phyloP scores from a whole-genome alignment of 2,888 invertebrate species.

The Tenthredo livida region DNA sequence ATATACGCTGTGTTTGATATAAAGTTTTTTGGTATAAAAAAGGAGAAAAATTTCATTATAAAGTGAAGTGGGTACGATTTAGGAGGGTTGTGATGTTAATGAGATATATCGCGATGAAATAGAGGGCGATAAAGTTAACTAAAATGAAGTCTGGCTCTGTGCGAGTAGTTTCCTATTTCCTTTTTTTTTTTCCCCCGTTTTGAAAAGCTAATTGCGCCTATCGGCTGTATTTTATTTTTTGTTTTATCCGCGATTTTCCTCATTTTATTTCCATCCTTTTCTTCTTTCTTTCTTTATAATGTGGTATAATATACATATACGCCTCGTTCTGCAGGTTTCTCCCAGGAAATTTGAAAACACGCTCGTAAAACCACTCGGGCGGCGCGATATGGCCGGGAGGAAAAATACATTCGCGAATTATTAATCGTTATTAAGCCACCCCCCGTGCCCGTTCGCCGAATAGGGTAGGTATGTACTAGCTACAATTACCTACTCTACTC shows the following conservation, averaged over 20 bases:
- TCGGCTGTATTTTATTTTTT: background rate
- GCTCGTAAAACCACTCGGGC: conserved; percentile 45
- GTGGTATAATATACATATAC: background rate
- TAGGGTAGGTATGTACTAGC: background rate
- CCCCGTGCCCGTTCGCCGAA: background rate
- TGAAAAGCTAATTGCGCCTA: background rate
- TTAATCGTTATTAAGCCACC: conserved; percentile 31
- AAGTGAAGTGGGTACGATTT: background rate
- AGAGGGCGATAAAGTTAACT: background rate
- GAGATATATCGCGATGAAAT: background rate
- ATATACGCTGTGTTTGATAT: too few species aligned
- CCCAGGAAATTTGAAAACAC: conserved; percentile 39
- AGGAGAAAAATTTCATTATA: background rate
- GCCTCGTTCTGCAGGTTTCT: background rate
- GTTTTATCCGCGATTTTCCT: background rate
- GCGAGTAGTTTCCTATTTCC: background rate
- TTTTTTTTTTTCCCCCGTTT: background rate
- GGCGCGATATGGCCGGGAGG: conserved; percentile 2
- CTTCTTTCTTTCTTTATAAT: background rate
- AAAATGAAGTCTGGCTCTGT: background rate
- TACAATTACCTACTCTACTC: conserved; percentile 11
- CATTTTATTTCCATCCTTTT: background rate
- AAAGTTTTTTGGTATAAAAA: too few species aligned
- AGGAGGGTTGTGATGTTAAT: background rate
- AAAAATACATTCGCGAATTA: conserved; percentile 29